Evolutionary conservation across 2,888 invertebrate species (phyloP).

Genomic region (Enchytraeus crypticus): DNA sequence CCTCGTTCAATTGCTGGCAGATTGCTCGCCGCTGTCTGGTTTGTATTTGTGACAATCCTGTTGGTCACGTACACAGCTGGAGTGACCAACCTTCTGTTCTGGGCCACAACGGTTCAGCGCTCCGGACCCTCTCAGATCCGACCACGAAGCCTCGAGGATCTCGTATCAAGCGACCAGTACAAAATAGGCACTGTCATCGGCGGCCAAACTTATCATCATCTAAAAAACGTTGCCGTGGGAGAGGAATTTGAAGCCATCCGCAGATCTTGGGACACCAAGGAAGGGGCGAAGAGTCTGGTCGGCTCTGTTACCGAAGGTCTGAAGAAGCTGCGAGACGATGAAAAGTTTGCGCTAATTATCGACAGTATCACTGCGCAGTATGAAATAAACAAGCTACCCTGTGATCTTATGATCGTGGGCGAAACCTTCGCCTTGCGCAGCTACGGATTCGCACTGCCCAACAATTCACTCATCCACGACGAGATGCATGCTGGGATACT

Average conservation of each 20-base stretch:
- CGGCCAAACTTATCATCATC: constrained; percentile 8
- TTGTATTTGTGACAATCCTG: constrained; percentile 21
- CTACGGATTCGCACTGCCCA: constrained; percentile 22
- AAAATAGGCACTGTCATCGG: constrained; percentile 4
- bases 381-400: constrained; percentile 13
- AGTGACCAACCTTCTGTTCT: constrained; percentile 22
- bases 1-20: constrained; percentile 17
- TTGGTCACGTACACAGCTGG: constrained; percentile 23
- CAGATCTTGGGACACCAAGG: constrained; percentile 4
- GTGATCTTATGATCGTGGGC: constrained; percentile 20
- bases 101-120: constrained; percentile 21
- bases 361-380: constrained; percentile 19
- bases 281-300: neutral
- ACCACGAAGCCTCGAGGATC: constrained; percentile 6
- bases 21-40: constrained; percentile 20
- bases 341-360: constrained; percentile 23
- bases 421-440: constrained; percentile 12
- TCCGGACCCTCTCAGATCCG: neutral
- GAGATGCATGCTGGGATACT: constrained; percentile 14
- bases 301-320: neutral
- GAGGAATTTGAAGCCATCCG: constrained; percentile 15
- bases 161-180: constrained; percentile 10
- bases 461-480: constrained; percentile 9
- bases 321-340: constrained; percentile 8
- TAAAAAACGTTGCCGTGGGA: constrained; percentile 10